These are phyloP conservation scores for Calameuta idolon DNA, from an alignment of 2,888 invertebrate species.

Conservation along the genomic window DNA sequence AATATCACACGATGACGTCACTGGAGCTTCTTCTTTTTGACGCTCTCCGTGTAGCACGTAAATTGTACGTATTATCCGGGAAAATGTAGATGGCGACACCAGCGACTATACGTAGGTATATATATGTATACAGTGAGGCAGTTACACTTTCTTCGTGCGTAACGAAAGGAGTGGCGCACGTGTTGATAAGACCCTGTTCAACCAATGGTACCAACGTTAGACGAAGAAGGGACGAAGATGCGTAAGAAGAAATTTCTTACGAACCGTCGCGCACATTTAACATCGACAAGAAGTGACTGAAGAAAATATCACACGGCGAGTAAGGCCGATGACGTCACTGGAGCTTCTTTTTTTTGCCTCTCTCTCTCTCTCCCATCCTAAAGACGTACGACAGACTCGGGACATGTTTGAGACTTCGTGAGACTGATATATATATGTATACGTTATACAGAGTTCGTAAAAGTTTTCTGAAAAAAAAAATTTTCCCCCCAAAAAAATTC, in stretches of 20 bases:
- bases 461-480: neutral
- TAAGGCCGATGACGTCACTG: conserved; percentile 30
- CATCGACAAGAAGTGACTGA: conserved; percentile 39
- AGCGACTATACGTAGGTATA: neutral
- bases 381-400: neutral
- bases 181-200: neutral
- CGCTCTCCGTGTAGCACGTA: neutral
- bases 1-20: conserved; percentile 50
- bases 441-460: too few species aligned
- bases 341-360: neutral
- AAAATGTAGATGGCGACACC: neutral
- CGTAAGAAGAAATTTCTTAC: neutral
- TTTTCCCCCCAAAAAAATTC: neutral
- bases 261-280: neutral
- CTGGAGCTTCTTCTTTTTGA: neutral
- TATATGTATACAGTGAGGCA: neutral
- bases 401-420: neutral
- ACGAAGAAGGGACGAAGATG: too few species aligned
- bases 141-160: neutral
- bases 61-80: neutral
- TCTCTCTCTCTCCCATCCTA: neutral
- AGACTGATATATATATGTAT: neutral
- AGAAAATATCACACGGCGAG: conserved; percentile 48
- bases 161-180: neutral
- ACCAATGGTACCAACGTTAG: neutral